Conservation (phyloP, 2,888 invertebrate species). For the Epistrophe eligans region DNA sequence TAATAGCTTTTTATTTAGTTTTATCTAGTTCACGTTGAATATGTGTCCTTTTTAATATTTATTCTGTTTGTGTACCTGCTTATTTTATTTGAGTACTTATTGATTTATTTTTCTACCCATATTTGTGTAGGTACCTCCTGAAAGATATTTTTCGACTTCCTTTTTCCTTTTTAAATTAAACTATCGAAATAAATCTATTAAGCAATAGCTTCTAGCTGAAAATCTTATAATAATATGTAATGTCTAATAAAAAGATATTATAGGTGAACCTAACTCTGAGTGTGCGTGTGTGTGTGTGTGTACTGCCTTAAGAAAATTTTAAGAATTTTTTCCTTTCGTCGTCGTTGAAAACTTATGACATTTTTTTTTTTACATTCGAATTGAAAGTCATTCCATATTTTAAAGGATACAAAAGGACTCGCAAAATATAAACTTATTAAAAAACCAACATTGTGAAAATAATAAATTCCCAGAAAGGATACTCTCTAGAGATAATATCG, state of each 20-base stretch:
- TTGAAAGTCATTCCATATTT: conserved; percentile 22
- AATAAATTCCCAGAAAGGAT: conserved; percentile 57
- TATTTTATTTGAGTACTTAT: too few relatives aligned
- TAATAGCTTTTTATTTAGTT: too few relatives aligned
- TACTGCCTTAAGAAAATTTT: neutral
- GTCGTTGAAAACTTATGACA: conserved; percentile 11
- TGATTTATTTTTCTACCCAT: too few relatives aligned
- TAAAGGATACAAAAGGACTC: conserved; percentile 31
- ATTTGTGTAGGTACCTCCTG: too few relatives aligned
- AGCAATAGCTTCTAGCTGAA: conserved; percentile 1
- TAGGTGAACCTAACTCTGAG: too few relatives aligned
- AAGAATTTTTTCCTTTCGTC: neutral
- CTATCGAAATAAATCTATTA: neutral
- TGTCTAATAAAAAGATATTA: neutral
- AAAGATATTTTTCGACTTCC: too few relatives aligned
- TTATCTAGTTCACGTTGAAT: too few relatives aligned
- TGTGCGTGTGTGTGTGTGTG: neutral
- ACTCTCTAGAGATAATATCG: conserved; percentile 44
- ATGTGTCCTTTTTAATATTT: too few relatives aligned
- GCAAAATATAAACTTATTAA: conserved; percentile 31
- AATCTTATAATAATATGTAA: neutral
- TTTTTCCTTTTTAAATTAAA: too few relatives aligned
- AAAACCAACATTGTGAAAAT: conserved; percentile 34
- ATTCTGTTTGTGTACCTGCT: too few relatives aligned
- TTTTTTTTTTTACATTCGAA: conserved; percentile 2